These are phyloP conservation scores for cattle (Bos taurus) DNA, from an alignment of 2,113 vertebrate species.

Conservation along the genomic window ARS-UCD2.0 NC_037348.1:62985501-62986000, in stretches of 20 bases:
- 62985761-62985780: not conserved
- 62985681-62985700: not conserved
- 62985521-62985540: fast-evolving
- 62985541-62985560: fast-evolving
- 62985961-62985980: not conserved
- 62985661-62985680: not conserved
- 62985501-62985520: not conserved
- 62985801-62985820: not conserved
- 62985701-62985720: not conserved
- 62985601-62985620: fast-evolving
- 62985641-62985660: not conserved
- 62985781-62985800: not conserved
- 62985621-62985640: not conserved
- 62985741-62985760: not conserved
- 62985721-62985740: not conserved
- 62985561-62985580: not conserved
- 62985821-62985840: not conserved
- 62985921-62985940: not conserved
- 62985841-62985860: not conserved
- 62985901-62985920: not conserved
- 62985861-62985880: not conserved
- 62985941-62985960: not conserved
- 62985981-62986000: not conserved
- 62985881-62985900: not conserved
- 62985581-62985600: not conserved